Conservation (phyloP, 2,888 invertebrate genomes). For the Lingula anatina region DNA sequence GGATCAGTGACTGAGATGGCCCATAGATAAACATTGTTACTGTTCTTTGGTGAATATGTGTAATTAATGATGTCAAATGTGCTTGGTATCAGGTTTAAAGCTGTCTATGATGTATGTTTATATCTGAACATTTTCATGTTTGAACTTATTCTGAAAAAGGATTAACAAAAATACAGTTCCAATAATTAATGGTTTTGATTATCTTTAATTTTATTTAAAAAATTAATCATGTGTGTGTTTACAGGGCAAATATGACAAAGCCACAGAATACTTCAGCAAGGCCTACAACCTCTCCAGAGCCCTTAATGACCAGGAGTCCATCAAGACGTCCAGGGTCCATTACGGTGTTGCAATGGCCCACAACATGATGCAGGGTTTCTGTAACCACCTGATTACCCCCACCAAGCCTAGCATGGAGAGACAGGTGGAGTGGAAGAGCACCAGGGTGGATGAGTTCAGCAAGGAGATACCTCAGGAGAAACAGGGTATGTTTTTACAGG, state of each 20-base stretch:
- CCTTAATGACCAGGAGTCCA: slow-evolving; percentile 34
- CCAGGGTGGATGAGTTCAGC: slow-evolving; percentile 27
- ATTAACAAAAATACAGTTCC: no score
- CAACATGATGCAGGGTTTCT: slow-evolving; percentile 33
- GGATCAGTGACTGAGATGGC: no score
- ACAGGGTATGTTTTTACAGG: slow-evolving; percentile 13
- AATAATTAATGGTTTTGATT: no score
- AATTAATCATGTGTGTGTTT: no score
- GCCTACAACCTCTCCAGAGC: slow-evolving; percentile 48
- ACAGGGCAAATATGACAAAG: slow-evolving; percentile 49
- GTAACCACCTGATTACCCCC: slow-evolving; percentile 27
- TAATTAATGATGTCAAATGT: no score
- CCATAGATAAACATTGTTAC: no score
- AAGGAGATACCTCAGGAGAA: slow-evolving; percentile 25
- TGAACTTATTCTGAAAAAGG: no score
- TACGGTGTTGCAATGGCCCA: slow-evolving; percentile 47
- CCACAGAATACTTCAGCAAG: slow-evolving; percentile 49
- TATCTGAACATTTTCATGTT: no score
- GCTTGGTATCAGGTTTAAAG: no score
- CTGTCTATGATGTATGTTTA: no score
- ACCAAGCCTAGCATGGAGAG: slow-evolving; percentile 26
- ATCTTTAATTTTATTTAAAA: no score
- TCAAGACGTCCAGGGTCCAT: slow-evolving; percentile 44
- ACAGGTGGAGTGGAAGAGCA: slow-evolving; percentile 46
- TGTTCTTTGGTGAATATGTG: no score